These are phyloP conservation scores for Eleginops maclovinus DNA, from an alignment of 2,113 vertebrate genomes.

Conservation along the genomic window DNA sequence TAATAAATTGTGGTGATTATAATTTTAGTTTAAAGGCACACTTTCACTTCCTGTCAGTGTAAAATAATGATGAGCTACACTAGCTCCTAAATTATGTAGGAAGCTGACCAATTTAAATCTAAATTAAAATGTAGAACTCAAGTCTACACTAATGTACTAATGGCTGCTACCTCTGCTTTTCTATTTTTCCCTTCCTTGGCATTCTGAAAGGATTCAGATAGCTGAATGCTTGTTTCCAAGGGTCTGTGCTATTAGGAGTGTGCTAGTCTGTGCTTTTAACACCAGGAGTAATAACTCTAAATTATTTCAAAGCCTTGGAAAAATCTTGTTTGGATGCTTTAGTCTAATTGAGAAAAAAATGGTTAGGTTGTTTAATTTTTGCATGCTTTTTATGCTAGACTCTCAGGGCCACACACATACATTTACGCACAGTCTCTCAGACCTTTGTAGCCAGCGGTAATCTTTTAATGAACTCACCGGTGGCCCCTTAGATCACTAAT, in stretches of 20 bases:
- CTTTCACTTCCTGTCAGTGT: constrained; percentile 7
- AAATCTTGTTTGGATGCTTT: background rate
- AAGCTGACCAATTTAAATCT: constrained; percentile 10
- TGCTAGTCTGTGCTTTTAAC: background rate
- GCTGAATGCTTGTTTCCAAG: constrained; percentile 8
- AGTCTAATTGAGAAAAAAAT: constrained; percentile 5
- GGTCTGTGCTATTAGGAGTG: background rate
- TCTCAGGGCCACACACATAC: background rate
- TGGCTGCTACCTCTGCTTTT: background rate
- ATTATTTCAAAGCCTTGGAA: background rate
- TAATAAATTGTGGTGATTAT: constrained; percentile 18
- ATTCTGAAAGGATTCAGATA: constrained; percentile 4
- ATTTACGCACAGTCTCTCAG: background rate
- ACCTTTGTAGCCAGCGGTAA: constrained; percentile 40
- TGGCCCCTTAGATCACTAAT: constrained; percentile 33
- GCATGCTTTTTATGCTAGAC: background rate
- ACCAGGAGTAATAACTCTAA: background rate
- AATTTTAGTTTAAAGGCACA: constrained; percentile 5
- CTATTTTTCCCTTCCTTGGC: background rate
- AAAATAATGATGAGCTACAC: background rate
- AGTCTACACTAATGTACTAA: background rate
- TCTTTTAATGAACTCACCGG: constrained; percentile 62
- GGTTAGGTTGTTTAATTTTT: background rate
- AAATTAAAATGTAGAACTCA: background rate
- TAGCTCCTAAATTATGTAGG: background rate